Conservation (phyloP, 1,140 invertebrate species). For the Drosophila tropicalis region DNA sequence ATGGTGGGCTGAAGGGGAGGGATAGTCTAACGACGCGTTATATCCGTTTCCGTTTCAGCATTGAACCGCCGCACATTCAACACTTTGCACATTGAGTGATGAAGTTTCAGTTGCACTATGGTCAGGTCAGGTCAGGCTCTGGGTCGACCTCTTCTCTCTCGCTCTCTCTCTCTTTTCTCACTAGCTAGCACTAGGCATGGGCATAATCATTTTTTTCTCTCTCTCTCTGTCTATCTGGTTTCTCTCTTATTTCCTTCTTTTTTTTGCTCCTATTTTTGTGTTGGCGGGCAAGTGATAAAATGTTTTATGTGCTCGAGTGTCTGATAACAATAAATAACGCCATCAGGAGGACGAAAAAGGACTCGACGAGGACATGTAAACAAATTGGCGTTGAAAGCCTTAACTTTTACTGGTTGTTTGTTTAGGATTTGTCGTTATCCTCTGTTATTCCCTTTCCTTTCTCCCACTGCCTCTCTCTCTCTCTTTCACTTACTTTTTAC, state of each 20-base stretch:
- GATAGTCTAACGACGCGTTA: constrained; percentile 66
- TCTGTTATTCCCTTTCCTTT: background rate
- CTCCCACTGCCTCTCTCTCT: background rate
- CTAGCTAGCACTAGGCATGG: constrained; percentile 41
- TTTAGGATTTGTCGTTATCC: constrained; percentile 53
- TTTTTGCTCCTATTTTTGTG: constrained; percentile 12
- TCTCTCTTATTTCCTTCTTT: background rate
- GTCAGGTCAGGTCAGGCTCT: constrained; percentile 23
- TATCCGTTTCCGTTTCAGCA: constrained; percentile 70
- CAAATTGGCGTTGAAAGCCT: constrained; percentile 75
- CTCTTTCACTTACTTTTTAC: background rate
- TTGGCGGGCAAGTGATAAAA: constrained; percentile 71
- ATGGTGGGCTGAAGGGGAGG: constrained; percentile 2
- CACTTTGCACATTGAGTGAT: constrained; percentile 68
- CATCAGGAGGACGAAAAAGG: constrained; percentile 69
- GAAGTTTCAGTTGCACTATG: constrained; percentile 48
- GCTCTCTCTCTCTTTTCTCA: too few species aligned
- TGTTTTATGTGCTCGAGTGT: constrained; percentile 80
- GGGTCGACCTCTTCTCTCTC: background rate
- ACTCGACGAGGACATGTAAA: constrained; percentile 62
- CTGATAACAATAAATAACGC: constrained; percentile 81
- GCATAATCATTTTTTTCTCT: constrained; percentile 57
- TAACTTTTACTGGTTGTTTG: constrained; percentile 62
- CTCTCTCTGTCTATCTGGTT: background rate
- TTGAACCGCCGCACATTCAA: constrained; percentile 61